Evolutionary conservation across 2,113 vertebrate genomes (phyloP).

Genomic region (Pangasianodon gigas): DNA sequence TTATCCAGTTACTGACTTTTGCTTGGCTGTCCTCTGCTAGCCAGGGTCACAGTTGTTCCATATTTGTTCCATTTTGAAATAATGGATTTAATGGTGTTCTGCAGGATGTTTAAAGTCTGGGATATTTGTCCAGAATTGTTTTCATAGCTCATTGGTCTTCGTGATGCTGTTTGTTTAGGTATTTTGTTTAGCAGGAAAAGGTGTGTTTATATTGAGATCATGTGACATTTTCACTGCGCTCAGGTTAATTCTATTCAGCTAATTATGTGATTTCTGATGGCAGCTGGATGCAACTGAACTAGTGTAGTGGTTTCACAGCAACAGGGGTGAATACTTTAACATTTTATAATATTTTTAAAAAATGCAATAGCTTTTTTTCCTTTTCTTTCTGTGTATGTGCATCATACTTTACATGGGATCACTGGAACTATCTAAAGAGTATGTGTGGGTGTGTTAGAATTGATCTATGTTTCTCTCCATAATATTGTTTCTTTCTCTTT

Average conservation of each 20-base stretch:
- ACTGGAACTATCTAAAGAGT: neutral
- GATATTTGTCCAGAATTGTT: neutral
- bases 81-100: neutral
- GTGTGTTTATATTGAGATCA: neutral
- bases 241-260: neutral
- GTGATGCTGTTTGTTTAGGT: neutral
- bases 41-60: neutral
- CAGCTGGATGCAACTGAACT: neutral
- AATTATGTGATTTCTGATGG: neutral
- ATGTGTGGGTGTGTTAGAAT: neutral
- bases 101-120: neutral
- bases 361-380: neutral
- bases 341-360: neutral
- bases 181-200: neutral
- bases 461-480: conserved; percentile 1
- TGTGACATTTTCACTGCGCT: neutral
- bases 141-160: neutral
- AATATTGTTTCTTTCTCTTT: conserved; percentile 15
- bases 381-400: neutral
- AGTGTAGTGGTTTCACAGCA: neutral
- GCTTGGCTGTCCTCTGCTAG: neutral
- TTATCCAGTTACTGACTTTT: neutral
- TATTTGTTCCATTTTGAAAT: neutral
- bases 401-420: neutral
- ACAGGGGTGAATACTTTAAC: neutral